Base-by-base conservation (phyloP, 2,797 vertebrate species). In the Mormyrops attenuatus region DNA sequence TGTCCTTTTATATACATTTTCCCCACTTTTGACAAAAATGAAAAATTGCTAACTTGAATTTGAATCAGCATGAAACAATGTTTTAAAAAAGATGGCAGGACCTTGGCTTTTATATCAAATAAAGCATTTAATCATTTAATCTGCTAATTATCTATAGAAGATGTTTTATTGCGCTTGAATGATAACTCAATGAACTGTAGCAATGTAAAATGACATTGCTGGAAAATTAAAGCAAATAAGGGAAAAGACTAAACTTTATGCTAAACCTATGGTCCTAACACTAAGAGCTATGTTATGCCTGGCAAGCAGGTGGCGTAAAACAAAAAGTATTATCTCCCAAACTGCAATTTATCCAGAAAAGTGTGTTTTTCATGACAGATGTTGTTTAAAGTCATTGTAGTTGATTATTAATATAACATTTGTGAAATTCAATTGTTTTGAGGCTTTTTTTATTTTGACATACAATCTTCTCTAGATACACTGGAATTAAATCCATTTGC, bases 101-200 rank as follows among this genome's bases (percentile, higher is more conserved):
- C 94, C 90, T 93, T 95, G 96, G 95, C 95, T 95, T 96, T 96
- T 95, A 94, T 96, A 96, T 96, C 95, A 93, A 88, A 92, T 92
- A 92, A 90, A 93, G 94, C 93, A 73, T 90, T 92, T 91, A 92
- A 84, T 88, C 92, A 92, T 95, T 91, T 92, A 89, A 92, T 93
- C 90, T 91, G 87, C 91, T 63, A 92, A 92, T 94, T 94, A 95
- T 96, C 95, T 96, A 94, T 93, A 95, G 95, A 96, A 95, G 95
- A 96, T 95, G 91, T 89, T 47, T 60, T 50, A 88, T 66, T 89
- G 34, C 4, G n/a, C 34, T 88, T 44, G 22, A 87, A 57, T 86
- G 13, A 34, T 30, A 55, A 55, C 11, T 85, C 47, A 20, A 30
- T 87, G 20, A 11, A 47, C 41, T 66, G 34, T 5, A 69, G 34